A percentile compares a stretch with the other conserved stretches of the same genome.
These are phyloP conservation scores for Sparidentex hasta DNA, from an alignment of 2,797 vertebrate genomes.

Conservation along the genomic window DNA sequence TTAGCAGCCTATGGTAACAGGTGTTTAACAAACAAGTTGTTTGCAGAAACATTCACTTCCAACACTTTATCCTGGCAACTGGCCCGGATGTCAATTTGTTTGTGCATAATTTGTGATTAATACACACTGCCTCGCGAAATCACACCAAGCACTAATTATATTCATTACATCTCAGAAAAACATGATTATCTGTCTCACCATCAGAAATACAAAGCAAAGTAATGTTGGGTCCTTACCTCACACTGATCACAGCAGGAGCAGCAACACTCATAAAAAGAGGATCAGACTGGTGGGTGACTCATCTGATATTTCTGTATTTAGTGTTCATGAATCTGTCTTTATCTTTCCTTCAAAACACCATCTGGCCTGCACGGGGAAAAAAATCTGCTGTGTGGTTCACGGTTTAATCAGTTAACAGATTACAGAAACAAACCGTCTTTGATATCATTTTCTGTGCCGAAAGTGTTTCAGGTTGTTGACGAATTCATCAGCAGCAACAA, in stretches of 20 bases:
- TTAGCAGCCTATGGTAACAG: too few relatives aligned
- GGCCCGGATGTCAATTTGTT: neutral
- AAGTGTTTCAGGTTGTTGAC: conserved; percentile 21
- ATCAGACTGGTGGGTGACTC: conserved; percentile 45
- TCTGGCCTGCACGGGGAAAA: conserved; percentile 43
- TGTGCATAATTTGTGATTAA: neutral
- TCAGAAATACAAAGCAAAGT: conserved; percentile 22
- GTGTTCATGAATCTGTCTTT: conserved; percentile 64
- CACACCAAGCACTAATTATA: neutral
- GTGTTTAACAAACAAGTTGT: too few relatives aligned
- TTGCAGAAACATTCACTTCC: too few relatives aligned
- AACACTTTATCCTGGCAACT: too few relatives aligned
- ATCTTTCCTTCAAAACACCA: conserved; percentile 64
- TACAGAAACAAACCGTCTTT: conserved; percentile 44
- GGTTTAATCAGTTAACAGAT: conserved; percentile 62
- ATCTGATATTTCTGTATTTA: conserved; percentile 74
- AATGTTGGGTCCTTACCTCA: conserved; percentile 33
- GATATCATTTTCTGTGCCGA: conserved; percentile 17
- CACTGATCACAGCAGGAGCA: conserved; percentile 59
- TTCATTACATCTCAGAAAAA: conserved; percentile 12
- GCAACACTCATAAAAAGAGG: conserved; percentile 57
- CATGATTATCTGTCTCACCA: conserved; percentile 1
- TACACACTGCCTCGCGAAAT: neutral
- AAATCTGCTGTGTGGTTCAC: conserved; percentile 35
- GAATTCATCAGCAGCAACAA: conserved; percentile 23